These are phyloP conservation scores for Podarcis muralis DNA, from an alignment of 2,113 vertebrate species.

Conservation along the genomic window DNA sequence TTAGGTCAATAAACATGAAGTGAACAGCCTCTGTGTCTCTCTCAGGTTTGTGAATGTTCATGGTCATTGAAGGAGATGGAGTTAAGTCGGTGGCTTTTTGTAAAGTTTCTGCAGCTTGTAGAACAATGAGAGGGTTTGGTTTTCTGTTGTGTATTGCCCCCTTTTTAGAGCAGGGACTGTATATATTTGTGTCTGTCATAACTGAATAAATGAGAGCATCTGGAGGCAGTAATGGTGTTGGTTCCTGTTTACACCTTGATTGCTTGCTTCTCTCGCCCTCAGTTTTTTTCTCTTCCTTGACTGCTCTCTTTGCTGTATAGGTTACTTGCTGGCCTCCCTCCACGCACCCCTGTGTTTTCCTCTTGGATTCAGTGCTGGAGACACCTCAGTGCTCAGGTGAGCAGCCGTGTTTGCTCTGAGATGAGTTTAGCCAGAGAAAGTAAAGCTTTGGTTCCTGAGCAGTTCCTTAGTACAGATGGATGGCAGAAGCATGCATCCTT, in stretches of 20 bases:
- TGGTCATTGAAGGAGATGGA: background rate
- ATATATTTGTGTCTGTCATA: constrained; percentile 23
- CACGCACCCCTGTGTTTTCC: constrained; percentile 79
- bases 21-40: background rate
- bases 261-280: constrained; percentile 8
- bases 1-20: background rate
- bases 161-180: background rate
- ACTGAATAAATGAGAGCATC: constrained; percentile 46
- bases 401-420: constrained; percentile 9
- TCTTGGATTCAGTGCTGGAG: constrained; percentile 90
- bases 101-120: background rate
- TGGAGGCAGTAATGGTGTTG: constrained; percentile 32
- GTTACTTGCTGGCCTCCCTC: constrained; percentile 83
- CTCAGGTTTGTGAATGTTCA: background rate
- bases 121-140: background rate
- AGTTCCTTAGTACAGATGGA: background rate
- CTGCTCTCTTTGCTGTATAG: constrained; percentile 61
- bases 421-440: background rate
- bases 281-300: background rate
- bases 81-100: background rate
- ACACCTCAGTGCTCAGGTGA: constrained; percentile 82
- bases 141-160: background rate
- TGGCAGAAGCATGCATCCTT: background rate
- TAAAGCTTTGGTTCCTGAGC: background rate
- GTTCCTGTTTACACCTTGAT: constrained; percentile 17